Evolutionary conservation across 2,113 vertebrate species (phyloP), one percentile per base, ranked within the genome.

Genomic region (Coptodon bakossiorum): DNA sequence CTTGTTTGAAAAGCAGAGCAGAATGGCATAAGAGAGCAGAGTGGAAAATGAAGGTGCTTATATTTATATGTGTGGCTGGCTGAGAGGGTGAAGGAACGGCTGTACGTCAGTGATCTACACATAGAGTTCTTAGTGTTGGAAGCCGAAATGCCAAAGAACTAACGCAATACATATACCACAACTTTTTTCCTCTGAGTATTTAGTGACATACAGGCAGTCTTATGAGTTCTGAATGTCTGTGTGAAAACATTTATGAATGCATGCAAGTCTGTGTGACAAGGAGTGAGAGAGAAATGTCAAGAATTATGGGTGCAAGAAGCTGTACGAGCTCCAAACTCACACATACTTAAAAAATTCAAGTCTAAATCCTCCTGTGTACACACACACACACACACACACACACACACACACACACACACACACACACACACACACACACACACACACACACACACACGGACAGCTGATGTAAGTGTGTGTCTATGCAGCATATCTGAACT

Each of bases 41-140:
- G 93, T 87, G 93, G 94, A 95, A 96, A 95, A 94, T 81, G 91
- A 89, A 92, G 85, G 83, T 6, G 40, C 85, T 91, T 91, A 90
- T 93, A 89, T 91, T 90, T 92, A 31, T 84, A 45, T 89, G 85
- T 93, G 89, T 66, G 94, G 87, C 59, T 48, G 86, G 73, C 78
- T 86, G 71, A 76, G 59, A 79, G 86, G 61, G 73, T 71, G 82
- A 84, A 76, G 89, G 90, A 81, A 78, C 53, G 82, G 81, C 89
- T 87, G 84, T 83, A 83, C 90, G 92, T 89, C 87, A 86, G 89
- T 90, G 85, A 91, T 90, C 86, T 68, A 34, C 88, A 87, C 85
- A 50, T 90, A 94, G 87, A 85, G 57, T 11, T 87, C 95, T 95
- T 86, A 96, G 94, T 96, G 90, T 85, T 83, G 83, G 9, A 54